A percentile compares a stretch with the other conserved stretches of the same genome.
Conservation (phyloP, 2,797 vertebrate species). For the Borostomias antarcticus region DNA sequence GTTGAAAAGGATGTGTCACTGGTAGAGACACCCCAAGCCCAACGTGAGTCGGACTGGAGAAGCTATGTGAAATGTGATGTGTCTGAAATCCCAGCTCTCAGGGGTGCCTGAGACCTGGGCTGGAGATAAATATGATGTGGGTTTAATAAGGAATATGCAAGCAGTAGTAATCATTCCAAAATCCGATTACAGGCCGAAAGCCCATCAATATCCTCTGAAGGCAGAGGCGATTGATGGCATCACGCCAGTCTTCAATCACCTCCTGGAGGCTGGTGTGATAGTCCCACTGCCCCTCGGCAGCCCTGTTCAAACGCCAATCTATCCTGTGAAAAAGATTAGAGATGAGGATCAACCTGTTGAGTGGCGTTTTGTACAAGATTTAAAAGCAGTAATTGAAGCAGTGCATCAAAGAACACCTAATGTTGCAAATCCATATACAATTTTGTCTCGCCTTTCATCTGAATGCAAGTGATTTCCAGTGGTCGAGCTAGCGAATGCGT, state of each 20-base stretch:
- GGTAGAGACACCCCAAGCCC: neutral
- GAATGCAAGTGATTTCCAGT: slow-evolving; percentile 5
- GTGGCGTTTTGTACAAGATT: slow-evolving; percentile 22
- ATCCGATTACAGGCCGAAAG: neutral
- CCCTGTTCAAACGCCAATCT: slow-evolving; percentile 5
- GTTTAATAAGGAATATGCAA: neutral
- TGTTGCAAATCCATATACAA: slow-evolving; percentile 8
- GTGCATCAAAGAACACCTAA: neutral
- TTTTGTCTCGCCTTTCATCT: neutral
- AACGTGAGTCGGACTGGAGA: too few species aligned
- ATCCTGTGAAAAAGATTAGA: slow-evolving; percentile 14
- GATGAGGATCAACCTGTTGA: neutral
- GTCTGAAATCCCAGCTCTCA: neutral
- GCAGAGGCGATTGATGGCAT: slow-evolving; percentile 6
- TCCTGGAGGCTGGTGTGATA: neutral
- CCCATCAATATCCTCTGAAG: slow-evolving; percentile 9
- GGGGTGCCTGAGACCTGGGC: neutral
- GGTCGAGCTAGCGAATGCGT: slow-evolving; percentile 19
- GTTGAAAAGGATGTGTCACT: neutral
- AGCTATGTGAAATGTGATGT: too few species aligned
- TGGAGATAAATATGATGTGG: neutral
- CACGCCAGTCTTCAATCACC: neutral
- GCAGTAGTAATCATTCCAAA: neutral
- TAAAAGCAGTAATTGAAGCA: slow-evolving; percentile 9
- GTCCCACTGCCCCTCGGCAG: too few species aligned